Evolutionary conservation across 2,113 vertebrate genomes (phyloP), one percentile per base, ranked within the genome.

Genomic region (Lota lota): DNA sequence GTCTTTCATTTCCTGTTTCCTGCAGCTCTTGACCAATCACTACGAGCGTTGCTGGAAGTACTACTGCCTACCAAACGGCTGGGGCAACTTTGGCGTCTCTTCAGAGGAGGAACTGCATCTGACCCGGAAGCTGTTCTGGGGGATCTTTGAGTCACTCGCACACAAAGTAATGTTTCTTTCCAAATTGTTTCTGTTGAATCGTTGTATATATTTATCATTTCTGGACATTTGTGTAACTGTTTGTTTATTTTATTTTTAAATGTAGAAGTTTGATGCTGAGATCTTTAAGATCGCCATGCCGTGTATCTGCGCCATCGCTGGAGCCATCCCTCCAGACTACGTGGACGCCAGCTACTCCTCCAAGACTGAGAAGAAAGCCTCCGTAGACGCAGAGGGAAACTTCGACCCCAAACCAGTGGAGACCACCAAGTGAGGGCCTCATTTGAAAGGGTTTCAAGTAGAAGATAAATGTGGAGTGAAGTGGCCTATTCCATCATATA

Each of bases 1-100:
- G 28, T 33, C 3, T 53, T 66, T 17, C 4, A 63, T 22, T 17
- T 24, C 18, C 51, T 74, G 11, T 20, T 0, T 8, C 11, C 58
- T 79, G 4, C 77, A 98, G 96, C 92, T 98, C 74, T 89, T 98
- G 76, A 98, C 95, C 68, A 98, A 97, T 78, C 96, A 98, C 85
- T 98, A 97, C 7, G 96, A 98, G 80, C 94, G 96, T 0, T 98
- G 96, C 72, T 98, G 96, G 96, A 95, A 97, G 76, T 97, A 98
- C 68, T 98, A 98, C 73, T 98, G 96, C 74, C 92, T 98, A 53
- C 95, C 95, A 58, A 96, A 95, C 0, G 96, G 96, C 54, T 98
- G 96, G 96, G 95, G 93, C 73, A 97, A 94, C 87, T 96, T 94
- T 10, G 96, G 96, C 3, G 83, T 97, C 19, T 91, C 94, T 22